Evolutionary conservation across 2,888 invertebrate species (phyloP).

Genomic region (Acholoe squamosa): DNA sequence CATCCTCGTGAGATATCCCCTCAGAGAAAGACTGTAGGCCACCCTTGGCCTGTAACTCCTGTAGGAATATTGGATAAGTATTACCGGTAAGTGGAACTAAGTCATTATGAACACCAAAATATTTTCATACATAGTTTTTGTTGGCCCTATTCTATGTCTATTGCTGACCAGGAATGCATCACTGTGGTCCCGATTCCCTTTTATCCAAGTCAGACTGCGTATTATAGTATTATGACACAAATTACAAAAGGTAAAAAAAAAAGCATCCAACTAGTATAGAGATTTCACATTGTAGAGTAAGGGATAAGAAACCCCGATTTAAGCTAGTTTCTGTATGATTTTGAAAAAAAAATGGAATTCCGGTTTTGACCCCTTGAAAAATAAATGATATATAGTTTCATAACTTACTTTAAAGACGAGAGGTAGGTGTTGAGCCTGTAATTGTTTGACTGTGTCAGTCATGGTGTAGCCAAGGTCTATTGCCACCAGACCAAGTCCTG

Average conservation of each 20-base stretch:
- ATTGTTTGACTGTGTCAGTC: conserved; percentile 26
- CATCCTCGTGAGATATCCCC: neutral
- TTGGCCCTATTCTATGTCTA: too few species aligned
- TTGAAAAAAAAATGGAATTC: neutral
- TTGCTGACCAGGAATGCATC: too few species aligned
- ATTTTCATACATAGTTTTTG: too few species aligned
- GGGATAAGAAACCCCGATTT: too few species aligned
- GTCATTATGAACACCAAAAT: too few species aligned
- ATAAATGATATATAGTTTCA: neutral
- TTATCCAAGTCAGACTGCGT: too few species aligned
- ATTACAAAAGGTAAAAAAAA: neutral
- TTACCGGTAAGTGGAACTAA: too few species aligned
- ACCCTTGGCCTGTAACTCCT: conserved; percentile 3
- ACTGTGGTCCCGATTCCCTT: too few species aligned
- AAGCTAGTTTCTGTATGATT: neutral
- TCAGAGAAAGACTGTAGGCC: neutral
- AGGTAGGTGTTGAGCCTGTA: conserved; percentile 31
- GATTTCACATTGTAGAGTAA: neutral
- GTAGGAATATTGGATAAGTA: neutral
- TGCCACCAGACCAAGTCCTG: conserved; percentile 36
- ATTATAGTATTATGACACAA: neutral
- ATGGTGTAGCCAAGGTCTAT: conserved; percentile 41
- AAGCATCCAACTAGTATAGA: neutral
- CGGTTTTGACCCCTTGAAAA: neutral
- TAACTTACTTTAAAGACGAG: conserved; percentile 25